phyloP scores from a whole-genome alignment of 1,140 invertebrate species.

The fruit fly (Drosophila melanogaster) region Release_6_plus_ISO1_MT NT_033779.5:11707501-11708000 shows the following conservation, averaged over 20 bases:
- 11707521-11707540: conserved; percentile 25
- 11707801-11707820: conserved; percentile 2
- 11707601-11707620: conserved; percentile 12
- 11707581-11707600: conserved; percentile 35
- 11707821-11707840: conserved; percentile 12
- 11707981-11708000: conserved; percentile 26
- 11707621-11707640: conserved; percentile 63
- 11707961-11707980: conserved; percentile 29
- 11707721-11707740: conserved; percentile 72
- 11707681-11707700: conserved; percentile 67
- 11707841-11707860: conserved; percentile 79
- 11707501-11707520: conserved; percentile 22
- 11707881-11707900: conserved; percentile 70
- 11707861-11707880: conserved; percentile 81
- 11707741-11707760: conserved; percentile 79
- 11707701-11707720: conserved; percentile 56
- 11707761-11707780: conserved; percentile 70
- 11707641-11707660: conserved; percentile 35
- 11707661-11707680: conserved; percentile 42
- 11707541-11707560: conserved; percentile 38
- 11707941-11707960: conserved; percentile 48
- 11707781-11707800: conserved; percentile 16
- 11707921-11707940: conserved; percentile 72
- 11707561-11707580: conserved; percentile 8
- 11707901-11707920: conserved; percentile 35